A percentile compares a stretch with the other conserved stretches of the same genome.
phyloP scores from a whole-genome alignment of 2,113 vertebrate genomes.

The Nerophis lumbriciformis region DNA sequence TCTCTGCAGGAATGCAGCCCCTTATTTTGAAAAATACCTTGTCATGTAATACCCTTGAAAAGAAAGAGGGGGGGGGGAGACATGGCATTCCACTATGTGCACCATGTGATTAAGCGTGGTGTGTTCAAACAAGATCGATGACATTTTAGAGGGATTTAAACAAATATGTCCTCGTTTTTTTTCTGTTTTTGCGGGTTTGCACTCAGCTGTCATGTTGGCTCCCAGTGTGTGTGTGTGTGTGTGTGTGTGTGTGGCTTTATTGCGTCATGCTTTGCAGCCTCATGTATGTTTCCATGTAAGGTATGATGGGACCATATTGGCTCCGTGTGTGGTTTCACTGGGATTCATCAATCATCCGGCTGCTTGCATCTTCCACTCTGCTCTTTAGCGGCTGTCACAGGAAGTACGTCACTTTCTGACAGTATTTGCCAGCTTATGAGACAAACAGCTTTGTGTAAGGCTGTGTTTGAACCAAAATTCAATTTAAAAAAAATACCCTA shows the following conservation, averaged over 20 bases:
- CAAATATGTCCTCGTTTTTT: conserved; percentile 40
- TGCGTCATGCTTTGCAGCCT: conserved; percentile 48
- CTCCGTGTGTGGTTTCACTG: conserved; percentile 10
- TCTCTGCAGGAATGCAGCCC: conserved; percentile 67
- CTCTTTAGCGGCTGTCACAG: conserved; percentile 34
- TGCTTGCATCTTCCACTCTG: conserved; percentile 29
- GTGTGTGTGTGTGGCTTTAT: conserved; percentile 24
- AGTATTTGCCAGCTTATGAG: conserved; percentile 41
- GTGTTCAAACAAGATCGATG: conserved; percentile 55
- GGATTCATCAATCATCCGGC: conserved; percentile 9
- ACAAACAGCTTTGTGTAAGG: conserved; percentile 56
- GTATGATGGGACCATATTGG: conserved; percentile 55
- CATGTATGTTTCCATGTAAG: conserved; percentile 66
- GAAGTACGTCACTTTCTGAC: conserved; percentile 34
- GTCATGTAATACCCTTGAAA: conserved; percentile 73
- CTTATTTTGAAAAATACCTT: conserved; percentile 69
- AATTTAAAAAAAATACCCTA: too few relatives aligned
- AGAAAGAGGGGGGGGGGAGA: conserved; percentile 34
- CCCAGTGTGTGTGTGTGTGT: conserved; percentile 20
- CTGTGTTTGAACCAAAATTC: conserved; percentile 21
- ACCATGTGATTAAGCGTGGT: conserved; percentile 50
- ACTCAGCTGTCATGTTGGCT: conserved; percentile 45
- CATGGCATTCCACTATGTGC: conserved; percentile 45
- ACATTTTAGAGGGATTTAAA: conserved; percentile 49
- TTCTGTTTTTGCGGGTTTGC: conserved; percentile 26